These are phyloP conservation scores for Okamejei kenojei DNA, from an alignment of 2,797 vertebrate species.

Conservation along the genomic window DNA sequence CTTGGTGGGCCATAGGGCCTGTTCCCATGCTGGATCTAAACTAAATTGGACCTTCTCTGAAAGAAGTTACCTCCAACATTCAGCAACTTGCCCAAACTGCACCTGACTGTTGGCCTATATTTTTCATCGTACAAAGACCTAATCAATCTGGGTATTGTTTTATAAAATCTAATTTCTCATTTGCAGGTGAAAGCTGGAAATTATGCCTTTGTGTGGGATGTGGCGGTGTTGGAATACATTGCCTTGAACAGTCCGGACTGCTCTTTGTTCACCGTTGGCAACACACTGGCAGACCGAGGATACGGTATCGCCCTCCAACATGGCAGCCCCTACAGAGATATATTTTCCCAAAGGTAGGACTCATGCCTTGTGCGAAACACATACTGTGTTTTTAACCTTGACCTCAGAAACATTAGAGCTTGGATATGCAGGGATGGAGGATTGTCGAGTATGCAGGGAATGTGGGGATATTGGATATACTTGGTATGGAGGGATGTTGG, in stretches of 20 bases:
- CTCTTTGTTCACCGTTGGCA: conserved; percentile 85
- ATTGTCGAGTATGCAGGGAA: too few relatives aligned
- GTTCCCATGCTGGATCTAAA: too few relatives aligned
- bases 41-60: too few relatives aligned
- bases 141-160: neutral
- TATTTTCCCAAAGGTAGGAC: conserved; percentile 91
- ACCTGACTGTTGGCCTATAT: too few relatives aligned
- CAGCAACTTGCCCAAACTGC: too few relatives aligned
- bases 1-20: too few relatives aligned
- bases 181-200: conserved; percentile 85
- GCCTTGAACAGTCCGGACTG: conserved; percentile 94
- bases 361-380: neutral
- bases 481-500: too few relatives aligned
- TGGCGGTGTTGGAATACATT: conserved; percentile 88
- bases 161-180: conserved; percentile 34
- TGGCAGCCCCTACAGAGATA: conserved; percentile 91
- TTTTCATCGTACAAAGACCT: neutral
- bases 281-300: conserved; percentile 80
- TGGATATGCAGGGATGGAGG: too few relatives aligned
- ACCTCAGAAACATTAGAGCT: neutral
- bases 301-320: conserved; percentile 96
- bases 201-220: conserved; percentile 95
- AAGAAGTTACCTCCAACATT: too few relatives aligned
- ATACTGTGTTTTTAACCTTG: neutral
- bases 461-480: too few relatives aligned